These are phyloP conservation scores for Salpingus planirostris DNA, from an alignment of 2,888 invertebrate species.

Conservation along the genomic window DNA sequence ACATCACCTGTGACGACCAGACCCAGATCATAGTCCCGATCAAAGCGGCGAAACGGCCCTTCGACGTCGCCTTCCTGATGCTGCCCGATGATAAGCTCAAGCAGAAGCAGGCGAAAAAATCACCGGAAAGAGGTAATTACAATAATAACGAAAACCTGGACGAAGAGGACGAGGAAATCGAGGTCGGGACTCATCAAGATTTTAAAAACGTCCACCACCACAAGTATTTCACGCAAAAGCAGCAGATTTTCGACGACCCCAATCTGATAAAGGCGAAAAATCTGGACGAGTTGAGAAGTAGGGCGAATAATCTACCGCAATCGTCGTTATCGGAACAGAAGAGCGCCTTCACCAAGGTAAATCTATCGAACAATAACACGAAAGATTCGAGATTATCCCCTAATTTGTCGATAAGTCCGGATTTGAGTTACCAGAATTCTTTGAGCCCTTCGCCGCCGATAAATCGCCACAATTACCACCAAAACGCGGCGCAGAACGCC, in stretches of 20 bases:
- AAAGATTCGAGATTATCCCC: conserved; percentile 48
- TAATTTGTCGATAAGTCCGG: conserved; percentile 67
- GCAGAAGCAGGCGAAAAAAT: conserved; percentile 50
- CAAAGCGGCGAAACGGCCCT: conserved; percentile 63
- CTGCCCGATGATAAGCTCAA: conserved; percentile 76
- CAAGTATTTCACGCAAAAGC: conserved; percentile 39
- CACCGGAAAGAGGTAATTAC: conserved; percentile 23
- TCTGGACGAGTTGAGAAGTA: conserved; percentile 39
- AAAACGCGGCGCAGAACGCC: too few species aligned
- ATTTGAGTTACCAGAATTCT: conserved; percentile 67
- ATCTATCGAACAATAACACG: conserved; percentile 32
- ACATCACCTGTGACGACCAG: conserved; percentile 32
- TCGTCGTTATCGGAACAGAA: conserved; percentile 49
- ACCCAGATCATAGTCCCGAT: conserved; percentile 19
- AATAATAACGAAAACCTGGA: conserved; percentile 21
- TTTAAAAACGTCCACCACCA: conserved; percentile 18
- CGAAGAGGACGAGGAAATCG: conserved; percentile 36
- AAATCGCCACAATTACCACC: conserved; percentile 34
- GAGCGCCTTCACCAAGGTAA: conserved; percentile 82
- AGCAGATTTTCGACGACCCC: conserved; percentile 55
- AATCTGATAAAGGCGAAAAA: conserved; percentile 42
- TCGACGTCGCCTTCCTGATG: conserved; percentile 86
- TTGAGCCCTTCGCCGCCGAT: conserved; percentile 64
- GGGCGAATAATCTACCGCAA: too few species aligned
- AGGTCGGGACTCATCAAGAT: conserved; percentile 28